Conservation (phyloP, 2,797 vertebrate species). For the Schizopygopsis pylzovi region DNA sequence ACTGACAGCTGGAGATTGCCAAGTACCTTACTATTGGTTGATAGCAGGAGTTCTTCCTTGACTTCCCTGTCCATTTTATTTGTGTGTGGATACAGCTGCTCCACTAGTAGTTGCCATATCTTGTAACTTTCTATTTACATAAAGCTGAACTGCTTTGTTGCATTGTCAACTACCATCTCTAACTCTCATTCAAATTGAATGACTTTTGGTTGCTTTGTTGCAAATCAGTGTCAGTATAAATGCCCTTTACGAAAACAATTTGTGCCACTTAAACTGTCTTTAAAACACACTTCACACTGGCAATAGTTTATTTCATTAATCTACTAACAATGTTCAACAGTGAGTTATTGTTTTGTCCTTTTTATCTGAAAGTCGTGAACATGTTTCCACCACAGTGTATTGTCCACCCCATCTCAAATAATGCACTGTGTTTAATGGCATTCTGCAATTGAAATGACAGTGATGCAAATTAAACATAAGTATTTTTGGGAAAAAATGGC, state of each 20-base stretch:
- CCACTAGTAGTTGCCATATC: neutral
- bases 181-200: neutral
- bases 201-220: constrained; percentile 7
- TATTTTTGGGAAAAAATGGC: neutral
- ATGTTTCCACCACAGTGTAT: neutral
- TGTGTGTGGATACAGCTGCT: neutral
- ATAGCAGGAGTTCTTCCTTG: neutral
- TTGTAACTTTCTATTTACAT: neutral
- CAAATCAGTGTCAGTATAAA: constrained; percentile 1
- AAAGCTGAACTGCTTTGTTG: constrained; percentile 6
- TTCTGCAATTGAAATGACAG: neutral
- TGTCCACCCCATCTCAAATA: neutral
- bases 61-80: neutral
- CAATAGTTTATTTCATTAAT: neutral
- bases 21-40: neutral
- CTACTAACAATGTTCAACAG: neutral
- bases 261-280: neutral
- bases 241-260: neutral
- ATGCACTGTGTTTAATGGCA: no score
- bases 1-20: neutral
- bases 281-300: neutral
- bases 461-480: no score
- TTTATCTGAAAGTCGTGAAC: neutral
- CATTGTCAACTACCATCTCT: neutral
- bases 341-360: neutral